Base-by-base conservation (phyloP, 53 echinoderm and acorn worm species). In the Mesocentrotus franciscanus region DNA sequence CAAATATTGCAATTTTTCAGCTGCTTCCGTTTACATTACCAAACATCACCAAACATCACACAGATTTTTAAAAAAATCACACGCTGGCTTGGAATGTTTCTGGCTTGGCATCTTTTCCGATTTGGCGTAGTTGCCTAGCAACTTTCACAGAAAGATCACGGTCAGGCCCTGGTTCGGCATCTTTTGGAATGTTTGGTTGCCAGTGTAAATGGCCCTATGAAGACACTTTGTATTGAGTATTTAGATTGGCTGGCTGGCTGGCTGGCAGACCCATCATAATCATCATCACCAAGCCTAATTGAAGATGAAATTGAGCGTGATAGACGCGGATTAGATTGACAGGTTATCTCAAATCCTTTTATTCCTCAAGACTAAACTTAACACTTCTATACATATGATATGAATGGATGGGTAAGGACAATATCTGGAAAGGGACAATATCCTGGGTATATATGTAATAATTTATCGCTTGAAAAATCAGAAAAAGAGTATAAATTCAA, bases 221-320 rank as follows among this genome's bases (percentile, higher is more conserved):
- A 64, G 64, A 64, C 20, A 16, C 16, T 64, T 64, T 76, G 76
- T 76, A 76, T 76, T 33, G 15, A 76, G 33, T 76, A 6, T 76
- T 10, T 11, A 76, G 33, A 32, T 76, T 76, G 76, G 76, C 71
- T 35, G 81, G 1, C 81, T 16, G 87, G 26, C 87, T 26, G n/a
- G 26, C n/a, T 87, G 87, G 87, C 13, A 87, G n/a, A 87, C 59
- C n/a, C 87, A 87, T 87, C 75, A 75, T 75, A 30, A 30, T 30
- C 87, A 87, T 55, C 84, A 84, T 27, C 58, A 87, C 58, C n/a
- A 35, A 87, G 57, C 87, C 26, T 87, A 87, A 87, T 87, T 87
- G 58, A 27, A 87, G 87, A 4, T 87, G 87, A 87, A 87, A 87
- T 87, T 87, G 87, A 87, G 87, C 87, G 27, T 87, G 87, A 16